Conservation (phyloP, 2,113 vertebrate genomes). For the Percina caprodes region DNA sequence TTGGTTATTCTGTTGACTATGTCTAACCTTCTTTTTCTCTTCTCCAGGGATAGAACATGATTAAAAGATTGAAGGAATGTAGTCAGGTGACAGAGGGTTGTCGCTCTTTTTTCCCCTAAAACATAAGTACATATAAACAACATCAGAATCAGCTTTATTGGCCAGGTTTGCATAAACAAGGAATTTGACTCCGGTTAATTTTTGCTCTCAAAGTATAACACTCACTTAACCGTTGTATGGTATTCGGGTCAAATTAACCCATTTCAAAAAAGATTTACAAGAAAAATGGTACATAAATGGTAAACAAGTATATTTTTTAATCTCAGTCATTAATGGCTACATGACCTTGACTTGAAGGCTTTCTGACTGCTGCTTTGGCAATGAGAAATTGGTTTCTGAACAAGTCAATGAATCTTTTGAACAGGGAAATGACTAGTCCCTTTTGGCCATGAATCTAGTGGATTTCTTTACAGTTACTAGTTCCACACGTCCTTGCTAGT, state of each 20-base stretch:
- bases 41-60: not conserved
- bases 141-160: too few species aligned
- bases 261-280: too few species aligned
- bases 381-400: not conserved
- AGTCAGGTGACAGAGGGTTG: not conserved
- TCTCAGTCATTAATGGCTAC: too few species aligned
- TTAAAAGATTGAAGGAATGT: not conserved
- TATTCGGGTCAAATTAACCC: too few species aligned
- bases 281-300: too few species aligned
- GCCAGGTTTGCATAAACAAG: too few species aligned
- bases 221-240: too few species aligned
- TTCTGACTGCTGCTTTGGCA: not conserved
- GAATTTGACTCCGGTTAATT: too few species aligned
- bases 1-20: too few species aligned
- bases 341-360: not conserved
- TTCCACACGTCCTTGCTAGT: not conserved
- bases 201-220: too few species aligned
- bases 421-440: not conserved
- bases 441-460: not conserved
- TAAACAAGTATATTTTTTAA: not conserved
- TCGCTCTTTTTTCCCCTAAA: not conserved
- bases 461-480: not conserved
- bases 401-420: not conserved
- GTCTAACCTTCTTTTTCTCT: not conserved
- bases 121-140: not conserved